Evolutionary conservation across 2,113 vertebrate genomes (phyloP).

Genomic region (Nycticorax nycticorax): DNA sequence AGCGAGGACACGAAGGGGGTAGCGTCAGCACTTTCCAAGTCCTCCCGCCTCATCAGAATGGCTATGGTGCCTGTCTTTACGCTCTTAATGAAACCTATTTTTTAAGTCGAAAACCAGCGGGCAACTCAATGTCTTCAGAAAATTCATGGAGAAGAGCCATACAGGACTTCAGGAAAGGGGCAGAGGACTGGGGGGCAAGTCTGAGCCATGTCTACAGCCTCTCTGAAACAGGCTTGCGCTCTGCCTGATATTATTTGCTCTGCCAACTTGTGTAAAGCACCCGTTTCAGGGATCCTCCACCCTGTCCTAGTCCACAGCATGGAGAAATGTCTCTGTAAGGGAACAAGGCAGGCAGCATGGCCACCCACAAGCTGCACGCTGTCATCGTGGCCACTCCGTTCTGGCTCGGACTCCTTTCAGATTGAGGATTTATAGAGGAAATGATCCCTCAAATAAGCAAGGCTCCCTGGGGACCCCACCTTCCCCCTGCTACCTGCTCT

Average conservation of each 20-base stretch:
- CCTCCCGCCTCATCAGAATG: not conserved
- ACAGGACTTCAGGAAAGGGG: not conserved
- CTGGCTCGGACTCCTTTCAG: not conserved
- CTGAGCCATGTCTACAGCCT: not conserved
- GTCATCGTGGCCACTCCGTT: not conserved
- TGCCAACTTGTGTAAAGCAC: not conserved
- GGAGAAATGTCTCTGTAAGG: not conserved
- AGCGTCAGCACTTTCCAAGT: not conserved
- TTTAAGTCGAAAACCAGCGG: not conserved
- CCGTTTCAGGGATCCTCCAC: not conserved
- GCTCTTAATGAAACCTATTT: not conserved
- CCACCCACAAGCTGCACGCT: not conserved
- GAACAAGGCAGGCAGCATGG: accelerated
- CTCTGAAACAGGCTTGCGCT: not conserved
- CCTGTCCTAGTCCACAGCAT: not conserved
- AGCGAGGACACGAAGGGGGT: not conserved
- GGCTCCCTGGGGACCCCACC: not conserved
- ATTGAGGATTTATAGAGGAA: not conserved
- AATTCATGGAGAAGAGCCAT: not conserved
- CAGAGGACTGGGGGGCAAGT: not conserved
- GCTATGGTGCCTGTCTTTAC: not conserved
- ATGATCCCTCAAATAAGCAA: not conserved
- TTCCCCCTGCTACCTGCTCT: not conserved
- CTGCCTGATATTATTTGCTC: not conserved
- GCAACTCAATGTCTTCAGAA: not conserved